A percentile compares a stretch with the other conserved stretches of the same genome.
Evolutionary conservation across 2,888 invertebrate species (phyloP).

Genomic region (Disparrhopalites patrizii): DNA sequence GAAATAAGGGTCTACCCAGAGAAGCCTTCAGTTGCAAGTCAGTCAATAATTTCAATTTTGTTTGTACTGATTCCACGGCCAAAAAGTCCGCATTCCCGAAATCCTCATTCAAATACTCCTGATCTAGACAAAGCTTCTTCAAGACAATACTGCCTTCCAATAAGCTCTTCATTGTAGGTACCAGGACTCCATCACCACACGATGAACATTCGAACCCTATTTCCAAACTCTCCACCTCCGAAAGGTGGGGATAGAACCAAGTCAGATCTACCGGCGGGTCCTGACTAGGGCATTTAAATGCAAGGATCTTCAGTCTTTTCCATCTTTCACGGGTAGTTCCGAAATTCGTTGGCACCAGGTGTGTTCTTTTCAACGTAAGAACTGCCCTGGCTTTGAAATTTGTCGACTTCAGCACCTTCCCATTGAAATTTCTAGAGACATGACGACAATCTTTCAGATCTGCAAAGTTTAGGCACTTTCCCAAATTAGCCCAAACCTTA

Average conservation of each 20-base stretch:
- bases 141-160: neutral
- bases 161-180: neutral
- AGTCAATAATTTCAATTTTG: neutral
- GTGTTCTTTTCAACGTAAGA: neutral
- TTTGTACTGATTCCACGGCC: neutral
- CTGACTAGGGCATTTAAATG: neutral
- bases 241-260: neutral
- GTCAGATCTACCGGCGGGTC: neutral
- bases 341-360: neutral
- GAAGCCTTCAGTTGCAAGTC: neutral
- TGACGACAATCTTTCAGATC: slow-evolving; percentile 9
- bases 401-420: neutral
- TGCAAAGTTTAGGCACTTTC: neutral
- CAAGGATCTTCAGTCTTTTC: neutral
- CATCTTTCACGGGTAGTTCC: neutral
- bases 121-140: slow-evolving; percentile 1
- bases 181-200: neutral
- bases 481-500: slow-evolving; percentile 12
- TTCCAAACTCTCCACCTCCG: neutral
- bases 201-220: neutral
- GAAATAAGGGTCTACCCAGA: neutral
- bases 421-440: neutral
- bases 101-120: neutral
- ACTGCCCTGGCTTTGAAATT: slow-evolving; percentile 7
- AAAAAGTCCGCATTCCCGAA: neutral